These are phyloP conservation scores for Aspidiotus rigidus DNA, from an alignment of 2,888 invertebrate species.

Conservation along the genomic window DNA sequence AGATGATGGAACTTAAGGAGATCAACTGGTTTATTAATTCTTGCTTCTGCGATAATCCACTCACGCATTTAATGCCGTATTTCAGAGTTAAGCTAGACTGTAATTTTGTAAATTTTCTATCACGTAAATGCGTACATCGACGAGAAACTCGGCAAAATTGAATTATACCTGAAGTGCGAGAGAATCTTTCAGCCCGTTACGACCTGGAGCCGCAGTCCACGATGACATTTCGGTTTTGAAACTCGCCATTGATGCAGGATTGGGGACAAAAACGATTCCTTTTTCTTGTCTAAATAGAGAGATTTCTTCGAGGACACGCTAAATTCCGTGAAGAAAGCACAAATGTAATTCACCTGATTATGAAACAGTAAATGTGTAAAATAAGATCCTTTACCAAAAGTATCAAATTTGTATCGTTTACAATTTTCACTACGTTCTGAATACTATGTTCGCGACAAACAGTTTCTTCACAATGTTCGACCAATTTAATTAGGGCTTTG, in stretches of 20 bases:
- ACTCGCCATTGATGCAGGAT: constrained; percentile 38
- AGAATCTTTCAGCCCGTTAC: constrained; percentile 47
- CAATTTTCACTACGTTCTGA: constrained; percentile 22
- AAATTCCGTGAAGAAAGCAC: background rate
- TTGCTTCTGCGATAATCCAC: constrained; percentile 13
- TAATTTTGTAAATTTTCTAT: background rate
- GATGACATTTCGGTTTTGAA: constrained; percentile 54
- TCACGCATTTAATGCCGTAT: constrained; percentile 46
- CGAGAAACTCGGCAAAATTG: too few relatives aligned
- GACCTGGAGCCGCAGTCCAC: constrained; percentile 61
- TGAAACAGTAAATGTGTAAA: background rate
- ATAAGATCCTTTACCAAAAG: constrained; percentile 19
- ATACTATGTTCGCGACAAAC: constrained; percentile 43
- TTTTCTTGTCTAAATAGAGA: constrained; percentile 54
- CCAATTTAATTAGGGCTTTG: constrained; percentile 54
- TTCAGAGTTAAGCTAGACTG: constrained; percentile 41
- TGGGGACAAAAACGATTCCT: constrained; percentile 47
- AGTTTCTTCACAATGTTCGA: constrained; percentile 52
- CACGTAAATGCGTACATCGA: too few relatives aligned
- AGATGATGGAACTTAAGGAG: constrained; percentile 58
- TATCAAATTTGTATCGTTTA: constrained; percentile 25
- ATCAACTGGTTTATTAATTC: constrained; percentile 60
- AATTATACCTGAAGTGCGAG: constrained; percentile 44
- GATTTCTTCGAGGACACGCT: constrained; percentile 54
- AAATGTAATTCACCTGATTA: too few relatives aligned